phyloP scores from a whole-genome alignment of 1,140 invertebrate genomes.

The Drosophila sp. region DNA sequence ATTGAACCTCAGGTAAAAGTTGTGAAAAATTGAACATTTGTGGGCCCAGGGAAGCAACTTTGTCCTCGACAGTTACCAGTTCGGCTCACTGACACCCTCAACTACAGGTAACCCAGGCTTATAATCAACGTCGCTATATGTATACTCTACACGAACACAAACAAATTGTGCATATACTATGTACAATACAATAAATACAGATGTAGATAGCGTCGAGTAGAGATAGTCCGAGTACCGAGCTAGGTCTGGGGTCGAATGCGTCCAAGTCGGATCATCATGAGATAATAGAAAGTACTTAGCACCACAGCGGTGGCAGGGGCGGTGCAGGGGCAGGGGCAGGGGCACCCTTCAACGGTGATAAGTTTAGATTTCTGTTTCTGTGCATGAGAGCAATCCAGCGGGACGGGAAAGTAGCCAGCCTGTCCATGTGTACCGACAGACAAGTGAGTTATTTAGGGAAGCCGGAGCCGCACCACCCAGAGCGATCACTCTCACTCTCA shows the following conservation, averaged over 20 bases:
- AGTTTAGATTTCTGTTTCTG: slow-evolving; percentile 34
- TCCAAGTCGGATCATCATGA: slow-evolving; percentile 28
- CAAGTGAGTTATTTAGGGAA: slow-evolving; percentile 18
- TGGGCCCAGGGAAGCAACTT: not conserved
- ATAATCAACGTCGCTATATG: not conserved
- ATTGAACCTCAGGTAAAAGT: not conserved
- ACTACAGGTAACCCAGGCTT: not conserved
- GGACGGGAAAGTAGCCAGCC: too few relatives aligned
- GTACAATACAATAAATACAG: slow-evolving; percentile 13
- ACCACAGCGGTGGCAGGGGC: not conserved
- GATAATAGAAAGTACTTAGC: slow-evolving; percentile 31
- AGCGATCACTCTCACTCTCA: slow-evolving; percentile 19
- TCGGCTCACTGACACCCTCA: not conserved
- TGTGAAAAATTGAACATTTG: not conserved
- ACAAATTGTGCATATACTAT: slow-evolving; percentile 11
- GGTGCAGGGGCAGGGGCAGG: not conserved
- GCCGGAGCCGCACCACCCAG: slow-evolving; percentile 10
- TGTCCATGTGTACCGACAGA: slow-evolving; percentile 19
- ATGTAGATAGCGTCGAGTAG: slow-evolving; percentile 1
- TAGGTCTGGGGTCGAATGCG: slow-evolving; percentile 13
- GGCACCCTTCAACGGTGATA: slow-evolving; percentile 30
- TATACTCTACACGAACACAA: slow-evolving; percentile 1
- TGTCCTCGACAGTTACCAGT: slow-evolving; percentile 4
- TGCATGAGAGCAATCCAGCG: slow-evolving; percentile 27
- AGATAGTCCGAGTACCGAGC: slow-evolving; percentile 17